A percentile compares a stretch with the other conserved stretches of the same genome.
Evolutionary conservation across 2,113 vertebrate genomes (phyloP).

Genomic region (Daphoenositta chrysoptera): DNA sequence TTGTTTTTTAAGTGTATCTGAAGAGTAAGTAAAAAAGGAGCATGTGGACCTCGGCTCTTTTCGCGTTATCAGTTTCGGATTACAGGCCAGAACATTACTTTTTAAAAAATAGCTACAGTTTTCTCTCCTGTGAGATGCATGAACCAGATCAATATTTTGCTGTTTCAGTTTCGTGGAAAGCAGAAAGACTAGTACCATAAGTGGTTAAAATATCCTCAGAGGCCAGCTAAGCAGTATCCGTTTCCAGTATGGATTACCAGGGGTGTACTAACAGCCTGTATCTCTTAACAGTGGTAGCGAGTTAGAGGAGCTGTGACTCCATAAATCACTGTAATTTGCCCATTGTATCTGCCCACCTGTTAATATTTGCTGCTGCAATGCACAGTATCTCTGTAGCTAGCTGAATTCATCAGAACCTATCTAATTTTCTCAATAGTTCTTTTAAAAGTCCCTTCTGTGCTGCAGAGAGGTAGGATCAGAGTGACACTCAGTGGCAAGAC

Average conservation of each 20-base stretch:
- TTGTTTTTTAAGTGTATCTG: neutral
- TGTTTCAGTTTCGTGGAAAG: neutral
- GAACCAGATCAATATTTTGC: neutral
- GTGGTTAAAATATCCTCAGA: neutral
- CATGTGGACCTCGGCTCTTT: neutral
- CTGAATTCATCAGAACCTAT: neutral
- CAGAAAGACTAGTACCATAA: neutral
- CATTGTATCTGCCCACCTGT: neutral
- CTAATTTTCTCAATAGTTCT: neutral
- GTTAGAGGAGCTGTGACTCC: neutral
- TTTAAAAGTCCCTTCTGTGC: neutral
- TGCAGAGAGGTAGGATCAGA: slow-evolving; percentile 20
- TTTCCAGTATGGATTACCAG: neutral
- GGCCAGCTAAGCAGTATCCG: neutral
- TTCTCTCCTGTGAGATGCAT: neutral
- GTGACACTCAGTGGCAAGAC: slow-evolving; percentile 58
- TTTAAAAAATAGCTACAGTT: neutral
- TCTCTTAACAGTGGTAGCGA: neutral
- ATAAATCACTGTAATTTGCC: neutral
- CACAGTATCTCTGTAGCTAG: neutral
- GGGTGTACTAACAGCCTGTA: neutral
- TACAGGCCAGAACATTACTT: neutral
- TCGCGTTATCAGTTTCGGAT: neutral
- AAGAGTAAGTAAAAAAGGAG: neutral
- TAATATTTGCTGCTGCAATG: neutral